A percentile compares a stretch with the other conserved stretches of the same genome.
phyloP scores from a whole-genome alignment of 2,888 invertebrate genomes.

The Pollenia angustigena region DNA sequence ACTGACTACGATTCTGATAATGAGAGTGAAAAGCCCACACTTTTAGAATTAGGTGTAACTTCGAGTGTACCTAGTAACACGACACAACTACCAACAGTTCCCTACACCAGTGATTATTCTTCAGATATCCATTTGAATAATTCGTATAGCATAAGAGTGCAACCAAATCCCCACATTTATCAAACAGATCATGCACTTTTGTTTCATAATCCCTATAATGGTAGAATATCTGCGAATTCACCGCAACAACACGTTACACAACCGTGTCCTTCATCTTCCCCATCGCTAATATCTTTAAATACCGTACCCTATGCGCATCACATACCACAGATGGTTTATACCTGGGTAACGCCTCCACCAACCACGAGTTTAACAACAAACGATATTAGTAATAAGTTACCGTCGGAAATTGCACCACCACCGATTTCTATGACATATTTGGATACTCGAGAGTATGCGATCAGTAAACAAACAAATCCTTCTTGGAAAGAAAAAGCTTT shows the following conservation, averaged over 20 bases:
- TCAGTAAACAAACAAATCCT: constrained; percentile 81
- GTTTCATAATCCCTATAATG: constrained; percentile 72
- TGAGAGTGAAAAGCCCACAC: constrained; percentile 79
- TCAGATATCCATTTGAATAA: constrained; percentile 72
- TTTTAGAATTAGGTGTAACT: constrained; percentile 78
- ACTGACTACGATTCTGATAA: constrained; percentile 73
- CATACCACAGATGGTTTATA: constrained; percentile 81
- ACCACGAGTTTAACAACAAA: constrained; percentile 46
- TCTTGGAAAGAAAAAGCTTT: constrained; percentile 87
- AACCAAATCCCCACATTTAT: constrained; percentile 33
- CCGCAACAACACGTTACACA: constrained; percentile 23
- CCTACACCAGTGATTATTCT: constrained; percentile 73
- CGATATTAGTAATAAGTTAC: constrained; percentile 22
- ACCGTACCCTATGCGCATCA: constrained; percentile 72
- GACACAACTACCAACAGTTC: constrained; percentile 66
- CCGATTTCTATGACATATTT: constrained; percentile 79
- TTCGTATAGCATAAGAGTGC: constrained; percentile 37
- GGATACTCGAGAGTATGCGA: constrained; percentile 77
- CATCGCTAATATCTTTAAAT: constrained; percentile 43
- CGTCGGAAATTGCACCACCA: constrained; percentile 79
- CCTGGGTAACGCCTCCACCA: constrained; percentile 77
- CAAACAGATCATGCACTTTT: constrained; percentile 39
- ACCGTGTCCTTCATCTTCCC: constrained; percentile 5
- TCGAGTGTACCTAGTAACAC: constrained; percentile 72
- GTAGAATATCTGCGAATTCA: constrained; percentile 34